Evolutionary conservation across 2,888 invertebrate species (phyloP), one percentile per base, ranked within the genome.

Genomic region (Drosophila pegasa): DNA sequence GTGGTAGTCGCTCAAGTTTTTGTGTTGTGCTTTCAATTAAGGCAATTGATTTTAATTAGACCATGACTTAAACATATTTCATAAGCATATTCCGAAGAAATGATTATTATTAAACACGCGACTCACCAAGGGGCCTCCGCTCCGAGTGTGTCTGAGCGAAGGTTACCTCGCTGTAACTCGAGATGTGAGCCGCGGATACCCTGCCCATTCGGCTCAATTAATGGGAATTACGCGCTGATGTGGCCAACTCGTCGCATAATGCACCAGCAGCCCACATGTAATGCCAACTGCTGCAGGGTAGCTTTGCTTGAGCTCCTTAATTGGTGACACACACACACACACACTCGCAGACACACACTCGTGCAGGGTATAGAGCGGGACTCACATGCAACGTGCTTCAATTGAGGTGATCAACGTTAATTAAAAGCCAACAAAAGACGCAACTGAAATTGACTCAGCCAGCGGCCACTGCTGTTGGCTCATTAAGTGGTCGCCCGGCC

Each of bases 321-420:
- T 86, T 89, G 89, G 78, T 71, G 69, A 64, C 55, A 77, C 58
- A 64, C 58, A 61, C 55, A 59, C 38, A n/a, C 16, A 18, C 52
- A 51, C 22, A 54, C 25, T 33, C 31, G 22, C 12, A 40, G 31
- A 22, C n/a, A 37, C 20, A 9, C 6, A 48, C 3, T 38, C 8
- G 43, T 18, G 54, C 33, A 22, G 47, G 48, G 48, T 48, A 48
- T 48, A 18, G 22, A 54, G 71, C 70, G 75, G 59, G 66, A 66
- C 71, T 62, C 73, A 75, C 83, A 77, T 71, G 79, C 75, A 76
- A 84, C 84, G 79, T 88, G 82, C 89, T 70, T 87, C 90, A 90
- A 91, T 91, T 91, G 89, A 91, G 90, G 90, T 90, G 90, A 91
- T 91, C 90, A 90, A 87, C 88, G 85, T 91, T 90, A 91, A 91